phyloP scores from a whole-genome alignment of 2,113 vertebrate species.

The Aythya baeri region DNA sequence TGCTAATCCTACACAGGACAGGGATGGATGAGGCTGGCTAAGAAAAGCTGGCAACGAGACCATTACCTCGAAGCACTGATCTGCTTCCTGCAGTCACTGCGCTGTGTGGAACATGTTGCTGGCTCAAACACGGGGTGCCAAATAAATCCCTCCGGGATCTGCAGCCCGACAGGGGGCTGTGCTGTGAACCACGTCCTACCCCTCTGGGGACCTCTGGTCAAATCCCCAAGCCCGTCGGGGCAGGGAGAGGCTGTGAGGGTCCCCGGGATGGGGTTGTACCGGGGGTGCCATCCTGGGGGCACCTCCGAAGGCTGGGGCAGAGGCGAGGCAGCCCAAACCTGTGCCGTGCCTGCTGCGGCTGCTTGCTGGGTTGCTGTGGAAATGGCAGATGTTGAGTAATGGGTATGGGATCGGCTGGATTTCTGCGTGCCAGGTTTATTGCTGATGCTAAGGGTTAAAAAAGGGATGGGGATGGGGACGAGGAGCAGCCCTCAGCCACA shows the following conservation, averaged over 20 bases:
- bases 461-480: background rate
- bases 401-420: background rate
- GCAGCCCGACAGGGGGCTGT: background rate
- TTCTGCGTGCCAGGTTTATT: background rate
- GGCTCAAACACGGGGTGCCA: background rate
- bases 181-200: background rate
- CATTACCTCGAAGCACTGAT: background rate
- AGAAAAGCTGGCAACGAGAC: conserved; percentile 22
- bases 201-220: background rate
- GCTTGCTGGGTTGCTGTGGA: background rate
- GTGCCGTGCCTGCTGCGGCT: rapidly evolving
- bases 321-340: rapidly evolving
- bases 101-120: background rate
- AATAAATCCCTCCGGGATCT: background rate
- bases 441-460: background rate
- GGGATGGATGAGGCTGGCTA: conserved; percentile 17
- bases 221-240: background rate
- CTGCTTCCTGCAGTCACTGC: background rate
- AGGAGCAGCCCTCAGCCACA: background rate
- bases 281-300: background rate
- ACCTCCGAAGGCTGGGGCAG: background rate
- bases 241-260: too few species aligned
- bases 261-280: too few species aligned
- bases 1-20: conserved; percentile 2
- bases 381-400: background rate